These are phyloP conservation scores for Pygoscelis adeliae DNA, from an alignment of 2,113 vertebrate species.

Conservation along the genomic window DNA sequence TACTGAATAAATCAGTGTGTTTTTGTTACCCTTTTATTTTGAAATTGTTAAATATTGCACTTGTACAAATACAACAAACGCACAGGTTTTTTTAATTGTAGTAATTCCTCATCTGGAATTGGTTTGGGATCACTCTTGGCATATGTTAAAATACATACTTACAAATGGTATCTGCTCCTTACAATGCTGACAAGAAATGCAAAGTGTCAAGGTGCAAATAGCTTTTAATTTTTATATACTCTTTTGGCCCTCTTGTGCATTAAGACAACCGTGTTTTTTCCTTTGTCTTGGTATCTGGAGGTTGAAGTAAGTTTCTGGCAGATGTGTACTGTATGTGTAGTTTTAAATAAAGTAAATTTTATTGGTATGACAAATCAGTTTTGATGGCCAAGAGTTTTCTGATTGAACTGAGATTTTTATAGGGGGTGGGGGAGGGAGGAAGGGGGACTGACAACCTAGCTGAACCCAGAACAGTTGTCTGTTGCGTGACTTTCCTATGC, in stretches of 20 bases:
- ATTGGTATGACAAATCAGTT: slow-evolving; percentile 44
- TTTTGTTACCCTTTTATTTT: slow-evolving; percentile 67
- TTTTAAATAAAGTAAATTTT: slow-evolving; percentile 68
- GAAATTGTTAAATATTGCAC: slow-evolving; percentile 65
- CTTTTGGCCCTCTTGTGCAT: slow-evolving; percentile 57
- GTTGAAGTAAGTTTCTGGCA: slow-evolving; percentile 66
- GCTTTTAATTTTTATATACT: slow-evolving; percentile 56
- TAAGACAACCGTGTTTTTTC: slow-evolving; percentile 62
- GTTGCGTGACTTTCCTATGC: slow-evolving; percentile 23
- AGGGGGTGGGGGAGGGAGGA: background rate
- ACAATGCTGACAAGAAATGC: background rate
- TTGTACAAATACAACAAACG: slow-evolving; percentile 62
- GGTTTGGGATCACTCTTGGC: slow-evolving; percentile 55
- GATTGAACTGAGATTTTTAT: slow-evolving; percentile 62
- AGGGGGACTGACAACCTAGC: background rate
- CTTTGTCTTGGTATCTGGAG: slow-evolving; percentile 59
- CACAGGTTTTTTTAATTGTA: slow-evolving; percentile 43
- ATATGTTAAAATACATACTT: slow-evolving; percentile 30
- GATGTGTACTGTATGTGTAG: slow-evolving; percentile 62
- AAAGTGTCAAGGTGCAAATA: slow-evolving; percentile 28
- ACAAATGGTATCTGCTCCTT: background rate
- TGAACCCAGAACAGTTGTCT: slow-evolving; percentile 43
- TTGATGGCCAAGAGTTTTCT: slow-evolving; percentile 68
- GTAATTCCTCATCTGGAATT: slow-evolving; percentile 51
- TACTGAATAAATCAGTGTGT: slow-evolving; percentile 49